These are phyloP conservation scores for Fundulus diaphanus DNA, from an alignment of 2,797 vertebrate genomes.

Conservation along the genomic window DNA sequence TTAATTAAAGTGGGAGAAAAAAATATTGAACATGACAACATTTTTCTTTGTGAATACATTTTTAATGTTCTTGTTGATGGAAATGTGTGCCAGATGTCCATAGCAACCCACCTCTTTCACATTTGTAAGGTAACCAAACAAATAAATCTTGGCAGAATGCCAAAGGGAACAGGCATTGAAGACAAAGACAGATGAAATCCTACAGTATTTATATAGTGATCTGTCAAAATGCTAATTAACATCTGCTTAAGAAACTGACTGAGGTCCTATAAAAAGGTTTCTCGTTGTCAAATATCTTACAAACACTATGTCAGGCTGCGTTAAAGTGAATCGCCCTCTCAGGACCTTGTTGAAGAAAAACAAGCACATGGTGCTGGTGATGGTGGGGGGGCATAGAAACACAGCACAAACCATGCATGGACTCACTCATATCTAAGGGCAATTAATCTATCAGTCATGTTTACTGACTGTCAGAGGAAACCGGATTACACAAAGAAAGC, in stretches of 20 bases:
- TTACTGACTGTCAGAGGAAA: too few relatives aligned
- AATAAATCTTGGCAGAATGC: too few relatives aligned
- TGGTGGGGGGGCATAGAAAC: too few relatives aligned
- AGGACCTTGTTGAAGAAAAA: background rate
- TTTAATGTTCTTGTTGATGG: background rate
- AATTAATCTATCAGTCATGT: too few relatives aligned
- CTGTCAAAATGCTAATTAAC: too few relatives aligned
- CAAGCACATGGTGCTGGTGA: background rate
- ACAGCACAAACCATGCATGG: too few relatives aligned
- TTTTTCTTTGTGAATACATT: background rate
- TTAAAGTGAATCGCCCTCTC: background rate
- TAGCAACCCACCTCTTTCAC: background rate
- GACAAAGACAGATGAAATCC: background rate
- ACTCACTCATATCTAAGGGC: too few relatives aligned
- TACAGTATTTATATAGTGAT: background rate
- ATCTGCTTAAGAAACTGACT: background rate
- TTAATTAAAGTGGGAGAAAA: background rate
- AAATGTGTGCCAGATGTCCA: background rate
- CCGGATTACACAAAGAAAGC: too few relatives aligned
- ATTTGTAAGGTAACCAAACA: background rate
- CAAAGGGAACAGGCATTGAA: too few relatives aligned
- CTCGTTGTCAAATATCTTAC: background rate
- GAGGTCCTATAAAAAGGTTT: background rate
- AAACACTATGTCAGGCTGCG: background rate
- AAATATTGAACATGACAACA: background rate